Conservation (phyloP, 37 sponge, comb jelly and placozoan genomes). For the Spongia lamella region DNA sequence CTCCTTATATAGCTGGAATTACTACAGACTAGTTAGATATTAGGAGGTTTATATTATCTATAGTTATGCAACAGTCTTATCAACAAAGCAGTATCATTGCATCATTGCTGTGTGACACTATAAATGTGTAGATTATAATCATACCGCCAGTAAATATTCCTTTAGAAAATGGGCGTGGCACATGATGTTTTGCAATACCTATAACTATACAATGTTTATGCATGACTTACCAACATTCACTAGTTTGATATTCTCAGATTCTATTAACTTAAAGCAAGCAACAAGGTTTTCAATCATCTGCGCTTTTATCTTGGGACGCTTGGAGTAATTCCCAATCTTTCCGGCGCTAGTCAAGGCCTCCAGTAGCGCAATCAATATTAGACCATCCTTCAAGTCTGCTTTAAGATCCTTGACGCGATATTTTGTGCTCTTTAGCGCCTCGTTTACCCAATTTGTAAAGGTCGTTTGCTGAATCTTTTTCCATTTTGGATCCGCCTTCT, state of each 20-base stretch:
- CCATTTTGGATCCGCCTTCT: neutral
- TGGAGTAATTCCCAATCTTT: constrained; percentile 68
- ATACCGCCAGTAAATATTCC: no score
- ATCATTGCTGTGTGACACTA: no score
- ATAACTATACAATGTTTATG: no score
- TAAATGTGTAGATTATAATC: no score
- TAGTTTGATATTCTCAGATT: constrained; percentile 64
- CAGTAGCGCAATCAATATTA: constrained; percentile 80
- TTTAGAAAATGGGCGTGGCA: no score
- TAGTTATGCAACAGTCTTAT: no score
- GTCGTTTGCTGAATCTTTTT: constrained; percentile 8
- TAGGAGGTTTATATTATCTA: no score
- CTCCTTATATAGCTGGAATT: no score
- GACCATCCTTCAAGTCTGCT: constrained; percentile 85
- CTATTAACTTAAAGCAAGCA: constrained; percentile 61
- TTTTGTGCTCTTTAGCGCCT: constrained; percentile 73
- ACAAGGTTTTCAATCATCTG: constrained; percentile 84
- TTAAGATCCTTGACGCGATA: constrained; percentile 60
- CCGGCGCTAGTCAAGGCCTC: constrained; percentile 79
- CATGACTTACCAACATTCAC: constrained; percentile 92
- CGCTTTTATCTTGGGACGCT: constrained; percentile 60
- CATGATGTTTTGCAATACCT: no score
- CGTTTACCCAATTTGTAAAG: constrained; percentile 95
- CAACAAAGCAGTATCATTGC: no score
- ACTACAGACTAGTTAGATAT: no score